Evolutionary conservation across 2,888 invertebrate species (phyloP), one percentile per base, ranked within the genome.

Genomic region (Watsonalla cultraria): DNA sequence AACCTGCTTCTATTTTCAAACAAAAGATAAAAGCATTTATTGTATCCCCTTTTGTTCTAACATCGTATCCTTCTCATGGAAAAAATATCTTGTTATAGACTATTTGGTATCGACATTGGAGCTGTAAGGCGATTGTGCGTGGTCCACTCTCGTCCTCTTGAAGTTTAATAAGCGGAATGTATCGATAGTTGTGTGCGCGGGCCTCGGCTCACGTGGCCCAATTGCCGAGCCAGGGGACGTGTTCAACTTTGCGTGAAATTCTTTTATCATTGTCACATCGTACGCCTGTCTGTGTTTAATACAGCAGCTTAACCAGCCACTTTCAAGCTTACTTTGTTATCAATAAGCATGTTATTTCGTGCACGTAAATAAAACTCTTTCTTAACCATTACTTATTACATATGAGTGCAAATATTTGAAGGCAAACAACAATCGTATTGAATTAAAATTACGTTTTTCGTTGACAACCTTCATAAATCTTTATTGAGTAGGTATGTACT

Each of bases 211-310:
- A 37, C 51, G 57, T 61, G 65, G 57, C 57, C 62, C 65, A 63
- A 62, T 60, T 57, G 61, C 54, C 51, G 52, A 55, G 49, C 52
- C 57, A 52, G 49, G 57, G 51, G 49, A 57, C 60, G 56, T 56
- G 59, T 53, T 57, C 62, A 64, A 58, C 65, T 63, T 49, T 54
- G 53, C 59, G 64, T 62, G 60, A 65, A 65, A 70, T 59, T 56
- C 58, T 63, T 65, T 60, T 59, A 66, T 60, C 68, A 64, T 69
- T 58, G 61, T 58, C 61, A 52, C 57, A 34, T 52, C 56, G 46
- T 53, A 54, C 56, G 52, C 50, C 54, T 46, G 51, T 7, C 45
- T 47, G 35, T 42, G n/a, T 47, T 8, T 7, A n/a, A 14, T 6
- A 51, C 46, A 51, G 34, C 51, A 46, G 13, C 24, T 4, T 0